These are phyloP conservation scores for Aplochiton taeniatus DNA, from an alignment of 2,797 vertebrate genomes.

Conservation along the genomic window DNA sequence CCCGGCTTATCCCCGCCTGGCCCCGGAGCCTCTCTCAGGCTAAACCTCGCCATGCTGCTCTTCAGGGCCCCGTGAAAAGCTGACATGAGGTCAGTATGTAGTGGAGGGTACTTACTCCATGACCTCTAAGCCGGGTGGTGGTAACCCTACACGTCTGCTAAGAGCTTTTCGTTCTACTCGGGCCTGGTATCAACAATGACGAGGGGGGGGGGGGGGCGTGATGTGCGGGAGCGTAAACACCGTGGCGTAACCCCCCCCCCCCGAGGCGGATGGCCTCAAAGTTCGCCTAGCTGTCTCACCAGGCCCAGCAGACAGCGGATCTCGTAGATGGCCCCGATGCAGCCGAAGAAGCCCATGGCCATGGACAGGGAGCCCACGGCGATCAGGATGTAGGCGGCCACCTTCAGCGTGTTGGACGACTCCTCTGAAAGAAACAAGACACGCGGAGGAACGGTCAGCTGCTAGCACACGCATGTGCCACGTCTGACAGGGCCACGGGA, in stretches of 20 bases:
- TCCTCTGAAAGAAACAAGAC: constrained; percentile 71
- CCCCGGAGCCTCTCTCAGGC: constrained; percentile 13
- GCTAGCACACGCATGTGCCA: not conserved
- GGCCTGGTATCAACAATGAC: no score
- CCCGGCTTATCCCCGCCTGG: constrained; percentile 43
- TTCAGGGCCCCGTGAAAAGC: constrained; percentile 27
- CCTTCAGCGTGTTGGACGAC: constrained; percentile 80
- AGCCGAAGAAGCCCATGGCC: constrained; percentile 96
- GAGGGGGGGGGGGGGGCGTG: no score
- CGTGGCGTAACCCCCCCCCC: no score
- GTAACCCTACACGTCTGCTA: no score
- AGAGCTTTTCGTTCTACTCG: no score
- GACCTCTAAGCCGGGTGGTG: no score
- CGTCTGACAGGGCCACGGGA: not conserved
- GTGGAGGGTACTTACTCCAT: no score
- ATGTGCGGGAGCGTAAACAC: no score
- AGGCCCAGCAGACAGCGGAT: constrained; percentile 89
- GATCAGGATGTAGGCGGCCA: constrained; percentile 84
- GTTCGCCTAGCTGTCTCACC: constrained; percentile 79
- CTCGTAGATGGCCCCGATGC: constrained; percentile 91
- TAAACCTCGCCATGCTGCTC: constrained; percentile 54
- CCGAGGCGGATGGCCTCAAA: no score
- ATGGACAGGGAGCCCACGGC: constrained; percentile 86
- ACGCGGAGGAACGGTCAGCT: no score
- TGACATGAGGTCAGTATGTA: constrained; percentile 10